phyloP scores from a whole-genome alignment of 2,113 vertebrate genomes.

The Lophotis ruficrista region DNA sequence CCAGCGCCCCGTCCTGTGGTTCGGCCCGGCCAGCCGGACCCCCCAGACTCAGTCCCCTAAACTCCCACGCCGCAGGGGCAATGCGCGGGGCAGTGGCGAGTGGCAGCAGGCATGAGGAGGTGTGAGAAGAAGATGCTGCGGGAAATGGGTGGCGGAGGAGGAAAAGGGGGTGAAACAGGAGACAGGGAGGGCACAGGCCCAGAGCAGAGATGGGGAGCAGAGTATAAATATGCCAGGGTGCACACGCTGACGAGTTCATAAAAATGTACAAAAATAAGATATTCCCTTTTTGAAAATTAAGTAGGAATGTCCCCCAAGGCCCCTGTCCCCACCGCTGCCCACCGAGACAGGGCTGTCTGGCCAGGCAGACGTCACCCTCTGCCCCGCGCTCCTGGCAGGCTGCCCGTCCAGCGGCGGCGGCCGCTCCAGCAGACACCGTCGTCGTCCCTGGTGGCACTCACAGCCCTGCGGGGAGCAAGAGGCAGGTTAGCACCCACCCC shows the following conservation, averaged over 20 bases:
- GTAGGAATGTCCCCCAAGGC: background rate
- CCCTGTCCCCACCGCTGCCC: background rate
- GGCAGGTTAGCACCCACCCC: background rate
- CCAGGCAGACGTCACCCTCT: background rate
- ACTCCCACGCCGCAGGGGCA: fast-evolving
- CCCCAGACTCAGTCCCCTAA: background rate
- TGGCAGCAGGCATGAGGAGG: background rate
- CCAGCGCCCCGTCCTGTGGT: background rate
- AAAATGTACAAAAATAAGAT: slow-evolving; percentile 67
- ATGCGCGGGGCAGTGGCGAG: fast-evolving
- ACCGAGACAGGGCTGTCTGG: fast-evolving
- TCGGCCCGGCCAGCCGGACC: background rate
- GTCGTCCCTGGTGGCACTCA: background rate
- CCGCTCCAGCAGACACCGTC: background rate
- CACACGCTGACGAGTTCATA: slow-evolving; percentile 23
- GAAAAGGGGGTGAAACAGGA: background rate
- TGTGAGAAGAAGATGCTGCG: background rate
- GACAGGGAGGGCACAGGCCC: background rate
- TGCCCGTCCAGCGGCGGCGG: background rate
- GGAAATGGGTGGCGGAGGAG: background rate
- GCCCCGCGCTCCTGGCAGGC: background rate
- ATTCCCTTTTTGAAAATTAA: slow-evolving; percentile 54
- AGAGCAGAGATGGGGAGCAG: background rate
- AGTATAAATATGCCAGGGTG: slow-evolving; percentile 48
- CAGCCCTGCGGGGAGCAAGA: slow-evolving; percentile 29